These are phyloP conservation scores for Harmothoe impar DNA, from an alignment of 2,888 invertebrate species.

Conservation along the genomic window DNA sequence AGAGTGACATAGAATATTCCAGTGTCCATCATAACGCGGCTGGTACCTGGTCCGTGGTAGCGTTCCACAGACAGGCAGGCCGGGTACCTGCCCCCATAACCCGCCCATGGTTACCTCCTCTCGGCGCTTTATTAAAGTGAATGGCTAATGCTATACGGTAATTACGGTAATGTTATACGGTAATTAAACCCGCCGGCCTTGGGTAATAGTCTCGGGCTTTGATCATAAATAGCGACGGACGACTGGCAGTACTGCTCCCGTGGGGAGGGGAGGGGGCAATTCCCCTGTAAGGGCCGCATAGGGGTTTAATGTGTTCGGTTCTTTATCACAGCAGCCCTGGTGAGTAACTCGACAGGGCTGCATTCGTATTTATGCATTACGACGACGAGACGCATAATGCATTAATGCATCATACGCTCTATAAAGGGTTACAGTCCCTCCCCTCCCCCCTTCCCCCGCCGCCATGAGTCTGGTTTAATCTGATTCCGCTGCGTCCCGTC, in stretches of 20 bases:
- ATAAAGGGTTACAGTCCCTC: not conserved
- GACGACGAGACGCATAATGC: too few relatives aligned
- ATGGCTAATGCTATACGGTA: constrained; percentile 49
- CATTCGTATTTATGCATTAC: not conserved
- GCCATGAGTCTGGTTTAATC: constrained; percentile 1
- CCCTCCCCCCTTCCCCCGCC: too few relatives aligned
- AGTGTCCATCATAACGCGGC: constrained; percentile 24
- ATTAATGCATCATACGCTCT: too few relatives aligned
- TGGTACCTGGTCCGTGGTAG: not conserved
- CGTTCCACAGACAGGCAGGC: not conserved
- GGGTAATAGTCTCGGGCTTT: constrained; percentile 38
- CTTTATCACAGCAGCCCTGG: too few relatives aligned
- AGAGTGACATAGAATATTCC: constrained; percentile 48
- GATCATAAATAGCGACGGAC: constrained; percentile 38
- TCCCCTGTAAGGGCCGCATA: not conserved
- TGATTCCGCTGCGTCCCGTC: constrained; percentile 16
- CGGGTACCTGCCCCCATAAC: constrained; percentile 7
- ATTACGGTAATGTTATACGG: constrained; percentile 47
- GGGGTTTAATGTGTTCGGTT: too few relatives aligned
- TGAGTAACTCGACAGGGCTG: too few relatives aligned
- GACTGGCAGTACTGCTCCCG: not conserved
- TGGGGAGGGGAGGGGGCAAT: not conserved
- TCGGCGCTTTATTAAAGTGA: constrained; percentile 47
- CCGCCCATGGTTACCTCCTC: not conserved
- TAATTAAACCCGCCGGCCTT: constrained; percentile 47